These are phyloP conservation scores for Trachurus trachurus DNA, from an alignment of 2,797 vertebrate genomes.

Conservation along the genomic window DNA sequence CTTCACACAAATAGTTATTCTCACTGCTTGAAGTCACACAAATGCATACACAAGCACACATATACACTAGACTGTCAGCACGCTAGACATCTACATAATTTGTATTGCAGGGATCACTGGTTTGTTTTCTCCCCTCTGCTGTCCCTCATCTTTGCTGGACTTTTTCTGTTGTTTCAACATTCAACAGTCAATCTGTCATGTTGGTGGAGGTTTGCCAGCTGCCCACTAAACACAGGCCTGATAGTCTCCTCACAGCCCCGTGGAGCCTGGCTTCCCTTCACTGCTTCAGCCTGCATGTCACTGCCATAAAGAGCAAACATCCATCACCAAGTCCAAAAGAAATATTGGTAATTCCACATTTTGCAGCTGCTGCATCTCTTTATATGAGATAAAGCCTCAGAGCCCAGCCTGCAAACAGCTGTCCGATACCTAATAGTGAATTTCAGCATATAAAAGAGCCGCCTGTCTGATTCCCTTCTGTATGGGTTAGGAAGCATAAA, in stretches of 20 bases:
- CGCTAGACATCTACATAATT: constrained; percentile 54
- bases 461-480: constrained; percentile 41
- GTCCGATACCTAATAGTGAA: constrained; percentile 45
- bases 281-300: constrained; percentile 56
- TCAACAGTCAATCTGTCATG: constrained; percentile 72
- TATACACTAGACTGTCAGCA: constrained; percentile 10
- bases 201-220: constrained; percentile 68
- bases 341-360: constrained; percentile 62
- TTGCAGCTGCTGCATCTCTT: constrained; percentile 44
- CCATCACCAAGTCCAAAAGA: constrained; percentile 64
- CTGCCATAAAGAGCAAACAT: constrained; percentile 70
- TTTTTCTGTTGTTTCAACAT: constrained; percentile 70
- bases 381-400: constrained; percentile 28
- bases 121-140: constrained; percentile 17
- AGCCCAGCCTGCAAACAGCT: constrained; percentile 15
- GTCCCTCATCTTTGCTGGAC: constrained; percentile 52
- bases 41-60: constrained; percentile 7
- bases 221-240: constrained; percentile 76
- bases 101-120: constrained; percentile 40
- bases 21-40: constrained; percentile 25
- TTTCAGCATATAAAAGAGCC: constrained; percentile 28
- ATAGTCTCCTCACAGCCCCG: constrained; percentile 56
- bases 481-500: constrained; percentile 49
- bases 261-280: constrained; percentile 55
- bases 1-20: constrained; percentile 21